Percentiles rank a stretch among this genome's conserved stretches.
Conservation (phyloP, 2,797 vertebrate species). For the Catostomus latipinnis region DNA sequence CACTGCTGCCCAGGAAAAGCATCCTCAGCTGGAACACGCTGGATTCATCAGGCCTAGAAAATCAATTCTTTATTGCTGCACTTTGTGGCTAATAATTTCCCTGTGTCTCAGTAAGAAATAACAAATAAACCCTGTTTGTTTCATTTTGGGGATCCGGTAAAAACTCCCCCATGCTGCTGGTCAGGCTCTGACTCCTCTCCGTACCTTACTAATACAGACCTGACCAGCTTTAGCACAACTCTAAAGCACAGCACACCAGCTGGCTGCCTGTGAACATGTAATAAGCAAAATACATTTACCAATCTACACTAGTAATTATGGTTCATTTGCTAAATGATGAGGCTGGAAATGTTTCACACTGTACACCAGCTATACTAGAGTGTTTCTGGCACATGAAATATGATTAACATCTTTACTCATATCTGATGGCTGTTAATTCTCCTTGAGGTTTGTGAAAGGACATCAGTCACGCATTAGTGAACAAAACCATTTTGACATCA, state of each 20-base stretch:
- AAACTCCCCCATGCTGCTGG: conserved; percentile 59
- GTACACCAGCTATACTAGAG: neutral
- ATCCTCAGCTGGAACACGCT: conserved; percentile 73
- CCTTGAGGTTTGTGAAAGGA: conserved; percentile 8
- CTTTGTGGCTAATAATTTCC: conserved; percentile 75
- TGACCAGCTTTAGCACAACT: conserved; percentile 53
- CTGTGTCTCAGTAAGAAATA: conserved; percentile 69
- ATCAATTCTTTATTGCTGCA: conserved; percentile 74
- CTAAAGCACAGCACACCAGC: conserved; percentile 29
- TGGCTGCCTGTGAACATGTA: conserved; percentile 45
- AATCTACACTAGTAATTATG: conserved; percentile 12
- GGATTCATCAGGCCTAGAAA: conserved; percentile 75
- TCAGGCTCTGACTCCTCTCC: conserved; percentile 43
- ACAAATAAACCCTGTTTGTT: conserved; percentile 75
- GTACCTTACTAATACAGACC: conserved; percentile 46
- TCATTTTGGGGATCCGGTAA: conserved; percentile 66
- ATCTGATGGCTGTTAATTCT: neutral
- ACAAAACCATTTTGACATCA: conserved; percentile 35
- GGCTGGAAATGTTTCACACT: neutral
- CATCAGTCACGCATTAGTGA: conserved; percentile 13
- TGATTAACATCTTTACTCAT: neutral
- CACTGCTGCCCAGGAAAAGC: conserved; percentile 62
- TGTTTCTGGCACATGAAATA: neutral
- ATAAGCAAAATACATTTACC: too few relatives aligned
- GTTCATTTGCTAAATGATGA: neutral